These are phyloP conservation scores for Jacana jacana DNA, from an alignment of 2,113 vertebrate genomes.

Conservation along the genomic window DNA sequence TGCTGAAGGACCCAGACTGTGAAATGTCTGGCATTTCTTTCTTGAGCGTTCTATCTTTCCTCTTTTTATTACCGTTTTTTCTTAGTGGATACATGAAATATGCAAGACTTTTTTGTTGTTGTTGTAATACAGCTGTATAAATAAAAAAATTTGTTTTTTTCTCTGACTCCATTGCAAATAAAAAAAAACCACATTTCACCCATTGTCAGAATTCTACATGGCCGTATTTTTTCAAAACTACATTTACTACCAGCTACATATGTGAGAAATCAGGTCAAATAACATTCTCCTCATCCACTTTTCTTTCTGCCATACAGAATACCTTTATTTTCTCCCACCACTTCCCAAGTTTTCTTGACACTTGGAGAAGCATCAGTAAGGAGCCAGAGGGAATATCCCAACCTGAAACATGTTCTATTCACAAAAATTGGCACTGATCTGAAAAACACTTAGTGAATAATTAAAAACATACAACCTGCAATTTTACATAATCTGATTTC, in stretches of 20 bases:
- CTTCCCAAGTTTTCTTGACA: constrained; percentile 6
- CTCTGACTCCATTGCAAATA: neutral
- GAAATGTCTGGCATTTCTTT: neutral
- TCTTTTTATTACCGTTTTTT: neutral
- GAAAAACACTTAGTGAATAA: neutral
- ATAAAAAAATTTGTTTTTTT: neutral
- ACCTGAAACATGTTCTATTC: neutral
- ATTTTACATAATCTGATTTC: neutral
- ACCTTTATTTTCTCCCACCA: neutral
- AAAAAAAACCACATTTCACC: neutral
- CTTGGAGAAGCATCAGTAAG: neutral
- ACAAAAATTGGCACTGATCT: neutral
- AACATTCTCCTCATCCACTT: neutral
- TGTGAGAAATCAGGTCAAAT: neutral
- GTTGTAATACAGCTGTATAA: neutral
- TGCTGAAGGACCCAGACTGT: neutral
- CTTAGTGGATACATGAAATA: neutral
- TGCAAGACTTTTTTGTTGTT: neutral
- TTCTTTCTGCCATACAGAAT: neutral
- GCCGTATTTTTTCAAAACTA: neutral
- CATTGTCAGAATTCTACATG: neutral
- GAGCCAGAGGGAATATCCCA: neutral
- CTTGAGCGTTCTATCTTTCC: neutral
- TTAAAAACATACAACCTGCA: neutral
- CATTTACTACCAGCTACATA: neutral